phyloP scores from a whole-genome alignment of 2,113 vertebrate genomes.

The Oncorhynchus gorbuscha region DNA sequence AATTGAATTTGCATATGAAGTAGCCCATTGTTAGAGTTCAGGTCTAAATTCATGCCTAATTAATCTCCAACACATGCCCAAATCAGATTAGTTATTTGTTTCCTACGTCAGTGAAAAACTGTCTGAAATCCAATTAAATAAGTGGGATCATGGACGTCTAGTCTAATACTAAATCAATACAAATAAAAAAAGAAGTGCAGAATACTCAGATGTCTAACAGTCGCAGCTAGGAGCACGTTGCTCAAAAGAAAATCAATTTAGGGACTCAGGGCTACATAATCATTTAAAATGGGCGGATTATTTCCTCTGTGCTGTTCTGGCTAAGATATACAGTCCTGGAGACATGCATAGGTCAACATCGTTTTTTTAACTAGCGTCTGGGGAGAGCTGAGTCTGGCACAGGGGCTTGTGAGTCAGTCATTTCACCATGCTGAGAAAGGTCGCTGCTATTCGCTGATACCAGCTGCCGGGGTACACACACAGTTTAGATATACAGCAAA shows the following conservation, averaged over 20 bases:
- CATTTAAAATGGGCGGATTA: constrained; percentile 60
- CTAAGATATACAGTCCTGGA: constrained; percentile 55
- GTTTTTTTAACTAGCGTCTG: not conserved
- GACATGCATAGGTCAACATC: not conserved
- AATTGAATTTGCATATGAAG: not conserved
- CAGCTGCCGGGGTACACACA: not conserved
- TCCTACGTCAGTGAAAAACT: constrained; percentile 33
- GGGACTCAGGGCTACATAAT: constrained; percentile 56
- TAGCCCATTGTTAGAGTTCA: not conserved
- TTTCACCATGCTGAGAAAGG: not conserved
- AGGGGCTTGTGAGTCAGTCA: not conserved
- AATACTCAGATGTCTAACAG: constrained; percentile 41
- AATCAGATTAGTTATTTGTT: constrained; percentile 26
- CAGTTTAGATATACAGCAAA: too few relatives aligned
- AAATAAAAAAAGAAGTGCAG: constrained; percentile 21
- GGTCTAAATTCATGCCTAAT: constrained; percentile 24
- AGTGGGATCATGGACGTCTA: constrained; percentile 57
- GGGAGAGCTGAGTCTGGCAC: not conserved
- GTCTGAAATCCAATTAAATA: constrained; percentile 59
- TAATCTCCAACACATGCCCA: constrained; percentile 55
- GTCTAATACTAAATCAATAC: constrained; percentile 45
- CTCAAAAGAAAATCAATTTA: constrained; percentile 61
- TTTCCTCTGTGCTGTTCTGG: constrained; percentile 51
- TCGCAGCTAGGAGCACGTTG: constrained; percentile 15
- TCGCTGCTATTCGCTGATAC: not conserved